phyloP scores from a whole-genome alignment of 64 coral and sea anemone genomes.

The Orbicella faveolata region DNA sequence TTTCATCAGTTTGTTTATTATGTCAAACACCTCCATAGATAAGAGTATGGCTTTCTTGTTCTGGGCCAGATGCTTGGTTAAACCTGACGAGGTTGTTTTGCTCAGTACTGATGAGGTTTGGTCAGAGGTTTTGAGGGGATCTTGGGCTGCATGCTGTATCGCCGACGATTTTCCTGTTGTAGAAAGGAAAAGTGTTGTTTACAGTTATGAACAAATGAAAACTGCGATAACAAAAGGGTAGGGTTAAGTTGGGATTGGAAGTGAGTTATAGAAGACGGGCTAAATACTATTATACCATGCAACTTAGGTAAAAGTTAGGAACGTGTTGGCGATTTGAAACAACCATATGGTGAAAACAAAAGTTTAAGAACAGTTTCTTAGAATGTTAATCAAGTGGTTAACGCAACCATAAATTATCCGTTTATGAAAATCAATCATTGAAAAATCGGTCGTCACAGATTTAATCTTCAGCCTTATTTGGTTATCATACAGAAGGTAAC shows the following conservation, averaged over 20 bases:
- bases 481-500: no score
- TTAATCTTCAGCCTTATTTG: no score
- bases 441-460: no score
- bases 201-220: no score
- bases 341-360: no score
- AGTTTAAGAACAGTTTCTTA: no score
- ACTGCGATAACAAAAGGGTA: no score
- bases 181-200: neutral
- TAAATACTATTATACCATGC: neutral
- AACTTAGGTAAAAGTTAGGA: neutral
- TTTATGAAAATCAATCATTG: no score
- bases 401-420: no score
- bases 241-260: no score
- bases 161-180: slow-evolving; percentile 51
- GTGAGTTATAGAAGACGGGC: neutral
- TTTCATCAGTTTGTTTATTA: slow-evolving; percentile 43
- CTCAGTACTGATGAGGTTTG: neutral
- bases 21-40: slow-evolving; percentile 30
- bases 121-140: neutral
- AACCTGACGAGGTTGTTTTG: slow-evolving; percentile 6
- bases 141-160: slow-evolving; percentile 11
- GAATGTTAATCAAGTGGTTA: no score
- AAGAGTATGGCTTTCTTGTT: slow-evolving; percentile 13
- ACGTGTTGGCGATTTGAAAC: neutral
- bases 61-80: neutral